Percentiles rank a stretch among this genome's conserved stretches.
These are phyloP conservation scores for Danio kyathit DNA, from an alignment of 2,797 vertebrate species.

Conservation along the genomic window DNA sequence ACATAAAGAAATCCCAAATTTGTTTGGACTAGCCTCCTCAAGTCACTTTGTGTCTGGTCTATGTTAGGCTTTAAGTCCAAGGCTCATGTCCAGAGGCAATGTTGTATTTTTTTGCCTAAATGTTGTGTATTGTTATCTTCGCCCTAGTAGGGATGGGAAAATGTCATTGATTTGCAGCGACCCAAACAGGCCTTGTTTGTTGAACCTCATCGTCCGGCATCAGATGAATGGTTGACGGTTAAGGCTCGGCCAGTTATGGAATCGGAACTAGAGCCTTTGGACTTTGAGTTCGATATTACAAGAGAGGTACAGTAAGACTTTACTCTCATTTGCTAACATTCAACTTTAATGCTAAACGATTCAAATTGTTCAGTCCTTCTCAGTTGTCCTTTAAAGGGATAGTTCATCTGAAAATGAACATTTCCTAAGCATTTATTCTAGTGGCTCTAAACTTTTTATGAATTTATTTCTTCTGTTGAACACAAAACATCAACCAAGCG, in stretches of 20 bases:
- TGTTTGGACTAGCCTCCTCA: not conserved
- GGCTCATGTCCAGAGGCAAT: not conserved
- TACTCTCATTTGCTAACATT: not conserved
- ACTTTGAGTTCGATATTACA: slow-evolving; percentile 92
- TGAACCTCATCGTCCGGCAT: slow-evolving; percentile 68
- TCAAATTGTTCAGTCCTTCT: not conserved
- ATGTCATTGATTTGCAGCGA: slow-evolving; percentile 88
- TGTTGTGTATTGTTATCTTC: slow-evolving; percentile 49
- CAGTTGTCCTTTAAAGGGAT: too few species aligned
- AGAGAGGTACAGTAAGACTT: slow-evolving; percentile 83
- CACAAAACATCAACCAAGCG: too few species aligned
- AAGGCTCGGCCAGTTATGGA: slow-evolving; percentile 77
- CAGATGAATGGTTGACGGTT: slow-evolving; percentile 83
- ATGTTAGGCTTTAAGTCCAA: slow-evolving; percentile 8
- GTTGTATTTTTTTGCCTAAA: slow-evolving; percentile 11
- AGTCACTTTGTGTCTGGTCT: not conserved
- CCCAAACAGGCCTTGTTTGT: slow-evolving; percentile 76
- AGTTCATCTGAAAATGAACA: too few species aligned
- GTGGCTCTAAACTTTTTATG: too few species aligned
- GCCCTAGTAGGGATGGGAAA: slow-evolving; percentile 84
- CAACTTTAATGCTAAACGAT: not conserved
- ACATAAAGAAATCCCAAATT: not conserved
- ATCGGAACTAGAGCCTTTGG: slow-evolving; percentile 87
- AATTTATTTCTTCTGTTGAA: too few species aligned
- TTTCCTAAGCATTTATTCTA: too few species aligned